phyloP scores from a whole-genome alignment of 30 jellyfish, hydroid and myxozoan genomes.

The Nemopilema nomurai region DNA sequence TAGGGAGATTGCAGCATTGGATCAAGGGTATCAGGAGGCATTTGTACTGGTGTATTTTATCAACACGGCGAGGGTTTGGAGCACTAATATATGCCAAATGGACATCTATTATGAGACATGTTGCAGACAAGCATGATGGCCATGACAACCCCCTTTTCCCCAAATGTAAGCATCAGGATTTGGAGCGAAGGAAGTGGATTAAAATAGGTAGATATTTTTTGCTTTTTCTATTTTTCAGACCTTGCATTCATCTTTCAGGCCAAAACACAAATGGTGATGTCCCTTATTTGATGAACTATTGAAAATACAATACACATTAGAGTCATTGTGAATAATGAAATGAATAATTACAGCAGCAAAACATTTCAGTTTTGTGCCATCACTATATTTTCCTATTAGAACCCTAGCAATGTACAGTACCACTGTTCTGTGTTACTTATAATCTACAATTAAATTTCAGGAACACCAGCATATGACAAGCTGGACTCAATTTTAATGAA shows the following conservation, averaged over 20 bases:
- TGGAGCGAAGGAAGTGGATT: neutral
- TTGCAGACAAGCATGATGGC: slow-evolving; percentile 6
- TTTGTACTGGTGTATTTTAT: slow-evolving; percentile 25
- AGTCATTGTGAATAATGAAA: neutral
- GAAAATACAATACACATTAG: neutral
- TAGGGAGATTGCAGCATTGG: slow-evolving; percentile 15
- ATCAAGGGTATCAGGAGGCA: slow-evolving; percentile 20
- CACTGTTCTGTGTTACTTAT: no score
- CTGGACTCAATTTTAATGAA: slow-evolving; percentile 5
- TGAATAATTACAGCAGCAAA: neutral
- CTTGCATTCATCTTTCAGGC: neutral
- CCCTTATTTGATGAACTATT: neutral
- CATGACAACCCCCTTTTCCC: slow-evolving; percentile 9
- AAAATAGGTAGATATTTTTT: no score
- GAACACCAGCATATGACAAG: slow-evolving; percentile 12
- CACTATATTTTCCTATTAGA: neutral
- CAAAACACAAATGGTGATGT: neutral
- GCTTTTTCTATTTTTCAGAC: no score
- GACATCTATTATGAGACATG: slow-evolving; percentile 13
- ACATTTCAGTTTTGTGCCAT: neutral
- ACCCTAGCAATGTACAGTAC: neutral
- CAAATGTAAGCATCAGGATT: slow-evolving; percentile 1
- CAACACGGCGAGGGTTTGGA: slow-evolving; percentile 15
- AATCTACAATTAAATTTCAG: neutral
- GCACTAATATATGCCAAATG: slow-evolving; percentile 4